Evolutionary conservation across 2,797 vertebrate genomes (phyloP).

Genomic region (Eupleurogrammus muticus): DNA sequence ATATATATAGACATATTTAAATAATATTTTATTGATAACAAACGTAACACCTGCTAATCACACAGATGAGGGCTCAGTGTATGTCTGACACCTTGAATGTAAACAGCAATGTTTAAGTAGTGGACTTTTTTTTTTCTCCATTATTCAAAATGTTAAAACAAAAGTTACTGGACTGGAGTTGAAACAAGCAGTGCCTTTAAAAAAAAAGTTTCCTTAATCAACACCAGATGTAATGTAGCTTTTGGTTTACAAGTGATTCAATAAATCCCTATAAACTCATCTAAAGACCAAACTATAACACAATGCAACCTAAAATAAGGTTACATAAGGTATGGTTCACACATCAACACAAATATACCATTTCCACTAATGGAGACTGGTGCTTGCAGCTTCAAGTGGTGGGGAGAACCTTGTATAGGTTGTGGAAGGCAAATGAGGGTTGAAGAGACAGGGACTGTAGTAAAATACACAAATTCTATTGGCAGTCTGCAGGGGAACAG

Average conservation of each 20-base stretch:
- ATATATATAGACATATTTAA: slow-evolving; percentile 44
- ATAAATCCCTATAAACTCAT: neutral
- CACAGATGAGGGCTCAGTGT: slow-evolving; percentile 24
- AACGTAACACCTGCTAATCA: slow-evolving; percentile 1
- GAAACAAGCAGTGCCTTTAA: neutral
- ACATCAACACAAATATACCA: neutral
- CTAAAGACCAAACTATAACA: neutral
- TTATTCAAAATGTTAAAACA: neutral
- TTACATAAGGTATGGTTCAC: neutral
- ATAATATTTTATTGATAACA: slow-evolving; percentile 89
- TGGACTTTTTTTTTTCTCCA: accelerated
- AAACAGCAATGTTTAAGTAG: slow-evolving; percentile 30
- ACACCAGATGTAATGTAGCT: neutral
- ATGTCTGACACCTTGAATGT: slow-evolving; percentile 15
- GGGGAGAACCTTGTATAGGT: too few species aligned
- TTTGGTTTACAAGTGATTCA: neutral
- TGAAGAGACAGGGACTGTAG: neutral
- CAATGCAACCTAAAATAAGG: too few species aligned
- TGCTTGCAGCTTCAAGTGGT: neutral
- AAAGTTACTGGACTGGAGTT: neutral
- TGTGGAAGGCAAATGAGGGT: too few species aligned
- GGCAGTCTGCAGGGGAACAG: neutral
- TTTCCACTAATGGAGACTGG: neutral
- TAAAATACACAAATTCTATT: neutral
- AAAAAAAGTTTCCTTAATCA: too few species aligned